These are phyloP conservation scores for Campylorhamphus procurvoides DNA, from an alignment of 2,113 vertebrate species.

Conservation along the genomic window DNA sequence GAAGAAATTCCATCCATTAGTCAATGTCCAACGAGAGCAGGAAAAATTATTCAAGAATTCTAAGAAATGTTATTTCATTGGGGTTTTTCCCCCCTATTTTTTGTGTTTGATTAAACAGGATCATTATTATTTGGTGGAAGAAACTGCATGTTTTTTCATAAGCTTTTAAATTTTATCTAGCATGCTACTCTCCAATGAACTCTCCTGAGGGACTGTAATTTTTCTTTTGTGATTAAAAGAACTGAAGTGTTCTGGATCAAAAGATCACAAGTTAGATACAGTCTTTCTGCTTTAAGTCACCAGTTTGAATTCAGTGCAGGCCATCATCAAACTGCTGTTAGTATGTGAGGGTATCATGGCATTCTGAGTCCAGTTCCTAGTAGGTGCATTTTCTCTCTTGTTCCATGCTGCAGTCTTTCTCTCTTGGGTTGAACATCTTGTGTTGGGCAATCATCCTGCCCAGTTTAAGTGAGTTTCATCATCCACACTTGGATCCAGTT, in stretches of 20 bases:
- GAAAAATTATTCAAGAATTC: not conserved
- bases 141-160: not conserved
- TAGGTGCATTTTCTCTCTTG: not conserved
- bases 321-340: constrained; percentile 18
- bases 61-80: not conserved
- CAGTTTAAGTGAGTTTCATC: not conserved
- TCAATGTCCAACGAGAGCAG: not conserved
- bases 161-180: not conserved
- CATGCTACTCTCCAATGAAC: not conserved
- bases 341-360: constrained; percentile 41
- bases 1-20: not conserved
- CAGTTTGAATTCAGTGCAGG: constrained; percentile 31
- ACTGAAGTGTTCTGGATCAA: not conserved
- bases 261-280: constrained; percentile 40
- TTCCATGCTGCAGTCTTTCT: not conserved
- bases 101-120: not conserved
- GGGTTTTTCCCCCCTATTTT: fast-evolving
- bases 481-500: not conserved
- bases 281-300: constrained; percentile 42
- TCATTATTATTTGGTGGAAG: not conserved
- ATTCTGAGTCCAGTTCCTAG: constrained; percentile 12
- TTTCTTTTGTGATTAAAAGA: constrained; percentile 33
- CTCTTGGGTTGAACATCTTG: not conserved
- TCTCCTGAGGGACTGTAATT: not conserved
- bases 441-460: not conserved